Evolutionary conservation across 2,113 vertebrate species (phyloP).

Genomic region (Antennarius striatus): DNA sequence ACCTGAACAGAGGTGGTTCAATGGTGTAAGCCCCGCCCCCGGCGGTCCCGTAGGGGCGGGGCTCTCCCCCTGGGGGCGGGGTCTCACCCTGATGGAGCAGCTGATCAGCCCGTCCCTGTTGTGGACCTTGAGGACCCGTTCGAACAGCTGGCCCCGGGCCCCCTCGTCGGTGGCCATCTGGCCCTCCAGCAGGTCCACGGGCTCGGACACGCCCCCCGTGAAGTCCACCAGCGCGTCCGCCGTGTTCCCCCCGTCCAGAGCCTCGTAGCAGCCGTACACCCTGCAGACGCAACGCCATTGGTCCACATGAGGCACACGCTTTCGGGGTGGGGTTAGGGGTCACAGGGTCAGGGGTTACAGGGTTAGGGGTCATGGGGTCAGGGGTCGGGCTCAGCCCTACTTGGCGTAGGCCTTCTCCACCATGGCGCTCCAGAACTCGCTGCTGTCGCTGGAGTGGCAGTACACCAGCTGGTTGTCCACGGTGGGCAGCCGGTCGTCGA

Average conservation of each 20-base stretch:
- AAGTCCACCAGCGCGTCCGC: slow-evolving; percentile 96
- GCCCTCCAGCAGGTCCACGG: slow-evolving; percentile 89
- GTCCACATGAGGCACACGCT: too few species aligned
- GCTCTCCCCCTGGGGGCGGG: neutral
- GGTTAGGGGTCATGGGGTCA: too few species aligned
- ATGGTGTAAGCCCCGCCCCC: too few species aligned
- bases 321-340: too few species aligned
- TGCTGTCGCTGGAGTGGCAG: slow-evolving; percentile 95
- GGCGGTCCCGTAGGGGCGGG: too few species aligned
- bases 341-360: too few species aligned
- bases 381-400: slow-evolving; percentile 70
- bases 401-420: slow-evolving; percentile 99
- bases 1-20: too few species aligned
- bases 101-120: slow-evolving; percentile 96
- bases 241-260: slow-evolving; percentile 95
- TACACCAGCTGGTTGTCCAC: slow-evolving; percentile 94
- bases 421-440: slow-evolving; percentile 97
- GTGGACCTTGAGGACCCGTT: slow-evolving; percentile 91
- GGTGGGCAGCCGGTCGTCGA: slow-evolving; percentile 93
- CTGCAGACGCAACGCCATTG: slow-evolving; percentile 64
- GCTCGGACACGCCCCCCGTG: slow-evolving; percentile 93
- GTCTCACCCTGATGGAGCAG: slow-evolving; percentile 92
- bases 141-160: slow-evolving; percentile 90
- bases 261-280: slow-evolving; percentile 92
- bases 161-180: slow-evolving; percentile 83